Evolutionary conservation across 1,140 invertebrate species (phyloP), one percentile per base, ranked within the genome.

Genomic region (Drosophila chauvacae): DNA sequence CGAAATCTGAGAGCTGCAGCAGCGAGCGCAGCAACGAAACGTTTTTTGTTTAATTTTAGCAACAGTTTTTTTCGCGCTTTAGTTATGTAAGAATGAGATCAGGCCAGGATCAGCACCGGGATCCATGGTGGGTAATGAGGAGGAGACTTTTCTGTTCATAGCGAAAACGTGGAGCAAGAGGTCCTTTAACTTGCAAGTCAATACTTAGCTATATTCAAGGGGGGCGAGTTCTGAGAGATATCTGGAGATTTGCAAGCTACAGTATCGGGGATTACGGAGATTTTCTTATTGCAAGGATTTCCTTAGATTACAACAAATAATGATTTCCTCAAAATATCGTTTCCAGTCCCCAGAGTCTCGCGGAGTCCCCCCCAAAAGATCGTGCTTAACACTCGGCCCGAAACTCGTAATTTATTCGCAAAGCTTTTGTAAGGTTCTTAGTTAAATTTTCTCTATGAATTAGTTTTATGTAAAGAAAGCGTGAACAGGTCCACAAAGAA

Each of bases 381-480:
- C 39, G 39, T 41, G 39, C 39, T 44, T 18, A 44, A 10, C 42
- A 44, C 42, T 20, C 42, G 42, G 64, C 59, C 66, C 69, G 51
- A 72, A 53, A 70, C 69, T 72, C 69, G 76, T 77, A 77, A 77
- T 71, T 77, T 81, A 81, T 64, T 71, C 51, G 53, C 62, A 77
- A 76, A 77, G 69, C 68, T 76, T 80, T 77, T 51, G 37, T 69
- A 69, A 77, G 74, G 51, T 80, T 74, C 66, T 81, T 83, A 86
- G 85, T 78, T 81, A 71, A 75, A 88, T 77, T 70, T 60, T 68
- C 63, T 80, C 73, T 84, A 84, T 84, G 68, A 88, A 88, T 83
- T 88, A 88, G 84, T 88, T 83, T 74, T 80, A 75, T 61, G 77
- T 66, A 51, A 66, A 79, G 48, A 81, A 48, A 55, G 79, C 60